Evolutionary conservation across 2,797 vertebrate genomes (phyloP), one percentile per base, ranked within the genome.

Genomic region (Trachurus trachurus): DNA sequence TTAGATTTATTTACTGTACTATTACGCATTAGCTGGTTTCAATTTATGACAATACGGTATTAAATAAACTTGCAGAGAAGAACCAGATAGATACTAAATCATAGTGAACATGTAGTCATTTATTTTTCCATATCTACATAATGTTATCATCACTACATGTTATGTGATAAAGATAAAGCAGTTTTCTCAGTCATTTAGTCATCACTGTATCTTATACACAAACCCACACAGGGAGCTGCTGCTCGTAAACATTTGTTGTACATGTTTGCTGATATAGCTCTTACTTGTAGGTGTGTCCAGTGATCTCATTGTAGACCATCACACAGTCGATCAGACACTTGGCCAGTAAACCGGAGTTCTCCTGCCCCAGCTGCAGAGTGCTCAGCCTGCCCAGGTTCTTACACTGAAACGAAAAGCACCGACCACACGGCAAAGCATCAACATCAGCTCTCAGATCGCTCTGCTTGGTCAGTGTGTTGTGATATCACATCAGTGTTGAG

Each of bases 321-420:
- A 99, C 98, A 66, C 96, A 99, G 92, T 99, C 98, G 85, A 99
- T 97, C 71, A 99, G 94, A 97, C 98, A 99, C 92, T 99, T 99
- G 88, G 98, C 97, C 87, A 99, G 94, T 1, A 99, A 88, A 77
- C 98, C 98, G 0, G 98, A 98, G 94, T 99, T 99, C 92, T 99
- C 98, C 54, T 99, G 98, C 37, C 98, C 98, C 78, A 99, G 93
- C 94, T 99, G 98, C 89, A 97, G 96, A 0, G 98, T 99, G 12
- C 97, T 99, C 88, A 99, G 95, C 85, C 98, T 96, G 80, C 98
- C 98, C 87, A 99, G 93, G 94, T 99, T 99, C 93, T 97, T 97
- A 90, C 98, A 97, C 98, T 99, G 95, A 52, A 74, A 66, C 60
- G 4, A 76, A 56, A 79, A 75, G 34, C 66, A 85, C 9, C 71